These are phyloP conservation scores for Vandiemenella viatica DNA, from an alignment of 2,888 invertebrate species.

Conservation along the genomic window DNA sequence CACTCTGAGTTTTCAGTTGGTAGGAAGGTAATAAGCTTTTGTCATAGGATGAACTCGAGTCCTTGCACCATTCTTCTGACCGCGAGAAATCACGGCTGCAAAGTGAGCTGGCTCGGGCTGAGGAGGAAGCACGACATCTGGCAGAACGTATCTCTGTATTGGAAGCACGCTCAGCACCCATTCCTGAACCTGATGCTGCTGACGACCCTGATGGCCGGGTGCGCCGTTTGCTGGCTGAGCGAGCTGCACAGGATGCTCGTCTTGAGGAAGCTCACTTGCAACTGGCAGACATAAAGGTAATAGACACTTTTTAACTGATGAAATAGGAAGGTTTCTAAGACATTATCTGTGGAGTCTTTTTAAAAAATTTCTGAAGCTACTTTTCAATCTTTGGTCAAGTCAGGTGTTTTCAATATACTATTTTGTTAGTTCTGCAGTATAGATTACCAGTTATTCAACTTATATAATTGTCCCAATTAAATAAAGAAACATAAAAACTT, in stretches of 20 bases:
- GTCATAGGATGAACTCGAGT: constrained; percentile 61
- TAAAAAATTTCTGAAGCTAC: no score
- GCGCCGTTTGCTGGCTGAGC: constrained; percentile 40
- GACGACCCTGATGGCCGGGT: constrained; percentile 37
- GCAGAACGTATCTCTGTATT: constrained; percentile 43
- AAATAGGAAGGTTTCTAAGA: no score
- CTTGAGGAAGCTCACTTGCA: constrained; percentile 75
- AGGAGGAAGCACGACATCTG: constrained; percentile 60
- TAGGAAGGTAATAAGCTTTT: no score
- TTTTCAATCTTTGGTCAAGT: no score
- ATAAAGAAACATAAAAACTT: no score
- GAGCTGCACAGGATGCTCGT: constrained; percentile 55
- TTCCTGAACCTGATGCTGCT: constrained; percentile 19
- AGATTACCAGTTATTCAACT: no score
- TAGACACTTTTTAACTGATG: no score
- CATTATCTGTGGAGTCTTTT: no score
- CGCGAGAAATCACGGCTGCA: constrained; percentile 52
- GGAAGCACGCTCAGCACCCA: constrained; percentile 29
- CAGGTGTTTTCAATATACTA: no score
- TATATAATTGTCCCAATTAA: no score
- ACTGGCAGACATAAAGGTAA: constrained; percentile 77
- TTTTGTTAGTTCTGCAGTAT: no score
- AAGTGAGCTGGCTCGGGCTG: constrained; percentile 52
- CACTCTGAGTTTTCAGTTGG: no score
- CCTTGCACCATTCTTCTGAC: constrained; percentile 54